These are phyloP conservation scores for Elysia crispata DNA, from an alignment of 2,888 invertebrate genomes.

Conservation along the genomic window DNA sequence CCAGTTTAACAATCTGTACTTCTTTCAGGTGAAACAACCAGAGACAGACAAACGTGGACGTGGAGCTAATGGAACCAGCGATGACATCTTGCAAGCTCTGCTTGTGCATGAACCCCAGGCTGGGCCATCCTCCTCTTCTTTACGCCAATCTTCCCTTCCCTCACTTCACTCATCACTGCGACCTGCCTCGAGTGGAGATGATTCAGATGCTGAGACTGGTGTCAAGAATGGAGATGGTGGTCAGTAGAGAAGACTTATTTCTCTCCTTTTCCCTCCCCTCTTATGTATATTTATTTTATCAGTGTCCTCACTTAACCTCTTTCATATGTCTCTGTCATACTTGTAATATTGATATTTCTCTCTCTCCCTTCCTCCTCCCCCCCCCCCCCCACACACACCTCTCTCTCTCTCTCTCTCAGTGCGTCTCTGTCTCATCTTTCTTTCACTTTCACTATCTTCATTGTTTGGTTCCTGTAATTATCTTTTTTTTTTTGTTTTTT, in stretches of 20 bases:
- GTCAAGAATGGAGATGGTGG: constrained; percentile 36
- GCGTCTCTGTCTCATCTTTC: too few relatives aligned
- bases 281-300: too few relatives aligned
- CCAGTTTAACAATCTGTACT: background rate
- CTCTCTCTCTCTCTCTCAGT: too few relatives aligned
- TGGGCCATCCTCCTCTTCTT: constrained; percentile 29
- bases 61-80: constrained; percentile 44
- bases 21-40: constrained; percentile 14
- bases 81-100: constrained; percentile 70
- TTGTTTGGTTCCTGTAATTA: too few relatives aligned
- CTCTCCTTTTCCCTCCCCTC: background rate
- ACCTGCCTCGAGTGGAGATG: constrained; percentile 41
- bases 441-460: too few relatives aligned
- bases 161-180: constrained; percentile 3
- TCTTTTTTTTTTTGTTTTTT: too few relatives aligned
- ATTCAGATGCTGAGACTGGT: constrained; percentile 39
- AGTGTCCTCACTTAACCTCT: too few relatives aligned
- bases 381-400: too few relatives aligned
- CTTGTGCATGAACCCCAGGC: constrained; percentile 61
- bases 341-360: too few relatives aligned
- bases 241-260: background rate
- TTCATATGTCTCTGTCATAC: too few relatives aligned
- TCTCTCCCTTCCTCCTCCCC: too few relatives aligned
- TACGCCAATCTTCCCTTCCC: background rate
- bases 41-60: constrained; percentile 41